These are phyloP conservation scores for Glaucopsyche alexis DNA, from an alignment of 2,888 invertebrate genomes.

Conservation along the genomic window DNA sequence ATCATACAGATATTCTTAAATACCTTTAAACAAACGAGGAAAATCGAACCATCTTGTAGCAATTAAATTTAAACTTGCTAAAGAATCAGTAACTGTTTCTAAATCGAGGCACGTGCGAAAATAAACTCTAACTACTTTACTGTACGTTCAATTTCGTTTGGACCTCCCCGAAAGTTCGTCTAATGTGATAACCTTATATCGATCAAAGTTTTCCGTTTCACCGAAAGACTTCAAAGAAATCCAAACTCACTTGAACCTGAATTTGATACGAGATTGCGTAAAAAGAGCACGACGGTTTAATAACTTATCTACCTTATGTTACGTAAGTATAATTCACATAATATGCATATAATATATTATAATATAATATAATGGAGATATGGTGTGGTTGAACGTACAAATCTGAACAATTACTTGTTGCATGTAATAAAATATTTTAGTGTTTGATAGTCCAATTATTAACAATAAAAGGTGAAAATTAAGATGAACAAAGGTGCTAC, in stretches of 20 bases:
- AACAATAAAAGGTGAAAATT: no score
- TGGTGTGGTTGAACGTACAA: no score
- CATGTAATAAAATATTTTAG: no score
- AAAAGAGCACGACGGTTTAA: background rate
- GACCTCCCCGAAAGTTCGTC: background rate
- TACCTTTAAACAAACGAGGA: background rate
- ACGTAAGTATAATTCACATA: no score
- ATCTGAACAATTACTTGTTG: no score
- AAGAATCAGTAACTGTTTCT: background rate
- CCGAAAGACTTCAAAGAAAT: constrained; percentile 11
- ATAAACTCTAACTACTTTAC: constrained; percentile 11
- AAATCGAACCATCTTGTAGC: background rate
- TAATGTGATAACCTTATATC: constrained; percentile 10
- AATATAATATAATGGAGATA: no score
- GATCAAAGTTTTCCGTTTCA: constrained; percentile 20
- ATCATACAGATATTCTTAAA: background rate
- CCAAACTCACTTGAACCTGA: constrained; percentile 11
- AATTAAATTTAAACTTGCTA: background rate
- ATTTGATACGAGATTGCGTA: background rate
- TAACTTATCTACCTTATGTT: no score
- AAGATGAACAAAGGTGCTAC: no score
- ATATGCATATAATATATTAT: no score
- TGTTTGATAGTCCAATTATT: no score
- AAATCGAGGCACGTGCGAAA: background rate
- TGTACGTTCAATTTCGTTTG: constrained; percentile 13